These are phyloP conservation scores for Steinernema khuongi DNA, from an alignment of 1,140 invertebrate species.

Conservation along the genomic window DNA sequence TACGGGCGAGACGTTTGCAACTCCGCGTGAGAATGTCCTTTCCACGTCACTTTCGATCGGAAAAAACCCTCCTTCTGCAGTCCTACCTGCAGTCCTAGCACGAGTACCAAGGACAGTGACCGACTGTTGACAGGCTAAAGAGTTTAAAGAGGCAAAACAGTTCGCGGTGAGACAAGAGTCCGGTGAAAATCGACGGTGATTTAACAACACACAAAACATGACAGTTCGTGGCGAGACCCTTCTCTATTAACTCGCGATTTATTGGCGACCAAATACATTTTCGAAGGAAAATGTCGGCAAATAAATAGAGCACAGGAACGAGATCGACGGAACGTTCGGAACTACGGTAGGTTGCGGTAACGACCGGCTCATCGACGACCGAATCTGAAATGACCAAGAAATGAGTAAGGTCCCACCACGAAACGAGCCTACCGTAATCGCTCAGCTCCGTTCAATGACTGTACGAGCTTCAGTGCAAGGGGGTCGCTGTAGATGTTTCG, in stretches of 20 bases:
- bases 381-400: constrained; percentile 1
- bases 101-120: too few species aligned
- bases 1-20: neutral
- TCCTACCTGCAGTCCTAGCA: too few species aligned
- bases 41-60: neutral
- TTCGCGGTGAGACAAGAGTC: too few species aligned
- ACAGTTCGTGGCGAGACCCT: neutral
- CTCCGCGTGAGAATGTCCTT: constrained; percentile 3
- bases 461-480: neutral
- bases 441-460: neutral
- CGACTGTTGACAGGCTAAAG: too few species aligned
- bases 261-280: neutral
- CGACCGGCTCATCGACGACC: neutral
- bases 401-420: neutral
- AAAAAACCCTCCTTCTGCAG: neutral
- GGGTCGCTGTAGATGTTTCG: constrained; percentile 9
- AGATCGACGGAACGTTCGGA: neutral
- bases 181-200: neutral
- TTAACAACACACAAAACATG: neutral
- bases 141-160: too few species aligned
- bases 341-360: constrained; percentile 2
- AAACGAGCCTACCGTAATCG: neutral
- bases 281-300: neutral
- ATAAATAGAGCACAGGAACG: constrained; percentile 2
- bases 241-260: neutral